Conservation (phyloP, 1,140 invertebrate genomes). For the Eriocheir sinensis region DNA sequence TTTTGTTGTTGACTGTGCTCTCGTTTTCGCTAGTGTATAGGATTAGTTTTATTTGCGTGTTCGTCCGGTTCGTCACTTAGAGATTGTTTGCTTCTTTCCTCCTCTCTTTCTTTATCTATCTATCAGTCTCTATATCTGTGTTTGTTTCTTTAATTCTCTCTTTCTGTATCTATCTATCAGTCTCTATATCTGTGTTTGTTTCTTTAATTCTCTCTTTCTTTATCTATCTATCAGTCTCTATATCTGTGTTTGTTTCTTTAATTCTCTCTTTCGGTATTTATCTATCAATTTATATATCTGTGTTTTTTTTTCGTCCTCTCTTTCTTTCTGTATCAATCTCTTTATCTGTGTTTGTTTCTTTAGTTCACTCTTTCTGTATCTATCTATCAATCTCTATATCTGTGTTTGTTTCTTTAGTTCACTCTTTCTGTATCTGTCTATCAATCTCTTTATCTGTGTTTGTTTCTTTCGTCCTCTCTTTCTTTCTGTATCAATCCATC, state of each 20-base stretch:
- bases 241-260: neutral
- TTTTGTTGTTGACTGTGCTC: too few relatives aligned
- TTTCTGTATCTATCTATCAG: neutral
- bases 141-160: neutral
- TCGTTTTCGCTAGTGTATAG: too few relatives aligned
- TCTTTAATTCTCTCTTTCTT: neutral
- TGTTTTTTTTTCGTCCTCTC: neutral
- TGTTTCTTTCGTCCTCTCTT: too few relatives aligned
- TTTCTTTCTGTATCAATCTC: neutral
- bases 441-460: too few relatives aligned
- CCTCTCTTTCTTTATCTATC: neutral
- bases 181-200: neutral
- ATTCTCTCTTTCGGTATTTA: neutral
- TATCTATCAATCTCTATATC: too few relatives aligned
- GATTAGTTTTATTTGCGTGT: too few relatives aligned
- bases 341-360: neutral
- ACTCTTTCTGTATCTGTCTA: too few relatives aligned
- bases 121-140: too few relatives aligned
- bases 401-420: too few relatives aligned
- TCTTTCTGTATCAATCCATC: too few relatives aligned
- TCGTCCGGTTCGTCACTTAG: neutral
- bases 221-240: neutral
- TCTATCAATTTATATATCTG: neutral
- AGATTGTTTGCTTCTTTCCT: too few relatives aligned
- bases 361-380: neutral